Percentiles rank a stretch among this genome's conserved stretches.
phyloP scores from a whole-genome alignment of 1,140 invertebrate genomes.

The Leptinotarsa defecta region DNA sequence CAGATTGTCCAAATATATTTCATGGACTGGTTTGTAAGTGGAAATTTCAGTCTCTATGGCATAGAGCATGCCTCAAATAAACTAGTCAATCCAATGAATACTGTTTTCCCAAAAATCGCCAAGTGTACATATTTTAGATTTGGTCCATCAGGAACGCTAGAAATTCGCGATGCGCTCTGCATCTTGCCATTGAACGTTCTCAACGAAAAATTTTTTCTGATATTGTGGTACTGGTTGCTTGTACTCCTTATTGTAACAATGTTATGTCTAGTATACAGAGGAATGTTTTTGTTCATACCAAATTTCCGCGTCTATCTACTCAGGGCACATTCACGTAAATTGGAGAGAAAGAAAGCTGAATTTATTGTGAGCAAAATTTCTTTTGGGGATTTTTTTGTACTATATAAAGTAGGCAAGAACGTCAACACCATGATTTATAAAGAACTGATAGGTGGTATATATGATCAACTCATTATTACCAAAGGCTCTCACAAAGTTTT shows the following conservation, averaged over 20 bases:
- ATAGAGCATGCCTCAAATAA: constrained; percentile 60
- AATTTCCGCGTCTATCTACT: constrained; percentile 62
- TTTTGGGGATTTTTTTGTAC: constrained; percentile 72
- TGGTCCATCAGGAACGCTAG: constrained; percentile 65
- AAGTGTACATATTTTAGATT: constrained; percentile 74
- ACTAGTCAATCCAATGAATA: constrained; percentile 62
- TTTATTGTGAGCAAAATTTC: constrained; percentile 62
- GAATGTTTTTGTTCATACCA: constrained; percentile 58
- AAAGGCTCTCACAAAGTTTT: constrained; percentile 6
- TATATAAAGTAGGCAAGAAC: constrained; percentile 70
- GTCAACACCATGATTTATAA: constrained; percentile 66
- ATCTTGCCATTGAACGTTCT: constrained; percentile 77
- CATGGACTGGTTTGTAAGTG: constrained; percentile 75
- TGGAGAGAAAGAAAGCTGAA: constrained; percentile 58
- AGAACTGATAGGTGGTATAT: constrained; percentile 55
- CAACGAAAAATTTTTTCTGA: constrained; percentile 80
- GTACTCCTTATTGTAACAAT: constrained; percentile 66
- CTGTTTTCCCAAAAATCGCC: constrained; percentile 77
- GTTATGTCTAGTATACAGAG: constrained; percentile 66
- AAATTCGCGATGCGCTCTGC: constrained; percentile 70
- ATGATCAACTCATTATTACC: constrained; percentile 26
- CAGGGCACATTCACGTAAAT: constrained; percentile 60
- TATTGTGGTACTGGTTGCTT: constrained; percentile 83
- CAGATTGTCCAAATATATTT: constrained; percentile 67
- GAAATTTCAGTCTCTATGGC: constrained; percentile 74